Evolutionary conservation across 2,888 invertebrate species (phyloP).

Genomic region (Lepidonotus clava): DNA sequence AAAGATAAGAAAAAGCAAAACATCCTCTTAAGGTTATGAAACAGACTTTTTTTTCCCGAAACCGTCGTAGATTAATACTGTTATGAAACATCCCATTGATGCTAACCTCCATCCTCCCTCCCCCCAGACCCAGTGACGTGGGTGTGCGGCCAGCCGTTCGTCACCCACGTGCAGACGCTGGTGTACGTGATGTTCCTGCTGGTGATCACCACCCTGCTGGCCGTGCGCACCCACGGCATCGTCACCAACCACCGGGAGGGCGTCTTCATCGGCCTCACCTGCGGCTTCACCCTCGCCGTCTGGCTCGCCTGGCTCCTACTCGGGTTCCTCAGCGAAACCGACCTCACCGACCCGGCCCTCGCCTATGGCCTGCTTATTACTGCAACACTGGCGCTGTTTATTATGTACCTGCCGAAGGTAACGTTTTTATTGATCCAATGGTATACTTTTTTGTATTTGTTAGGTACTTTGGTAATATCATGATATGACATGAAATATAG

Average conservation of each 20-base stretch:
- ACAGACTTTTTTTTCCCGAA: no score
- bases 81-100: no score
- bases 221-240: conserved; percentile 90
- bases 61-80: no score
- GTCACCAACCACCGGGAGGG: conserved; percentile 96
- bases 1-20: no score
- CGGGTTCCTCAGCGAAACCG: conserved; percentile 82
- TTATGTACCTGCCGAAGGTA: conserved; percentile 94
- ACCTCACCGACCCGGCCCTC: conserved; percentile 85
- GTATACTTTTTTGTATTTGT: no score
- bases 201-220: conserved; percentile 90
- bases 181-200: conserved; percentile 92
- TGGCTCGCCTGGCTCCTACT: conserved; percentile 83
- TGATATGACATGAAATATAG: no score
- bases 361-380: conserved; percentile 93
- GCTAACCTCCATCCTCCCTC: no score
- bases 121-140: conserved; percentile 60
- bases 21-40: no score
- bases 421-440: neutral
- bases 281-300: conserved; percentile 91
- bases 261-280: conserved; percentile 93
- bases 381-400: conserved; percentile 91
- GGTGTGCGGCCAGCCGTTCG: conserved; percentile 79
- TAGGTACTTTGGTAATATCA: no score
- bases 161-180: conserved; percentile 86